These are phyloP conservation scores for Frankliniella fusca DNA, from an alignment of 2,888 invertebrate genomes.

Conservation along the genomic window DNA sequence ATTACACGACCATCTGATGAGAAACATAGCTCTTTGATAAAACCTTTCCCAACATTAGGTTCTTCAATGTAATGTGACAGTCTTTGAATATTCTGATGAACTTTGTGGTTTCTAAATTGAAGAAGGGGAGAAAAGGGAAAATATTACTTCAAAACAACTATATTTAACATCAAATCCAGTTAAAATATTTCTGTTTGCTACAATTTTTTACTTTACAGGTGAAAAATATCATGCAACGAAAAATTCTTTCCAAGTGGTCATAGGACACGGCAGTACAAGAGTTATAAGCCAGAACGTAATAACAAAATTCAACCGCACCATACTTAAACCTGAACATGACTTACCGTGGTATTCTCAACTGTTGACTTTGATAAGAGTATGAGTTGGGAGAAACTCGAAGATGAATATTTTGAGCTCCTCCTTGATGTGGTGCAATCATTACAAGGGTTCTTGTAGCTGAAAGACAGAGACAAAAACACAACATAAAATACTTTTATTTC, in stretches of 20 bases:
- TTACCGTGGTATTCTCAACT: not conserved
- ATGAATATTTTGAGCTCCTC: conserved; percentile 8
- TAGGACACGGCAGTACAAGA: too few relatives aligned
- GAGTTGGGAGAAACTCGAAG: conserved; percentile 8
- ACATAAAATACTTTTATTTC: not conserved
- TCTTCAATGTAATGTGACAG: conserved; percentile 81
- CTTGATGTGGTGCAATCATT: conserved; percentile 9
- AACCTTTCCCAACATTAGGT: conserved; percentile 75
- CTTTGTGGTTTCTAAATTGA: conserved; percentile 45
- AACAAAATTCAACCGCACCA: too few relatives aligned
- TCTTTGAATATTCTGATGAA: conserved; percentile 68
- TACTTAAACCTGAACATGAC: not conserved
- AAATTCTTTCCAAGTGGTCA: too few relatives aligned
- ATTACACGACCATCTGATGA: conserved; percentile 82
- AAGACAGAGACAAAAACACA: not conserved
- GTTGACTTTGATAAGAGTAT: conserved; percentile 1
- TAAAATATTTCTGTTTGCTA: too few relatives aligned
- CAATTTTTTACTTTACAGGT: too few relatives aligned
- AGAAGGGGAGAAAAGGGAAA: not conserved
- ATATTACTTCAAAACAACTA: not conserved
- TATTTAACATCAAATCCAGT: too few relatives aligned
- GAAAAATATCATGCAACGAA: too few relatives aligned
- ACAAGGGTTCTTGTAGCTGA: not conserved
- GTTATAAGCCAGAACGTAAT: too few relatives aligned
- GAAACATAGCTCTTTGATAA: conserved; percentile 87